Base-by-base conservation (phyloP, 2,797 vertebrate species). In the Intellagama lesueurii region DNA sequence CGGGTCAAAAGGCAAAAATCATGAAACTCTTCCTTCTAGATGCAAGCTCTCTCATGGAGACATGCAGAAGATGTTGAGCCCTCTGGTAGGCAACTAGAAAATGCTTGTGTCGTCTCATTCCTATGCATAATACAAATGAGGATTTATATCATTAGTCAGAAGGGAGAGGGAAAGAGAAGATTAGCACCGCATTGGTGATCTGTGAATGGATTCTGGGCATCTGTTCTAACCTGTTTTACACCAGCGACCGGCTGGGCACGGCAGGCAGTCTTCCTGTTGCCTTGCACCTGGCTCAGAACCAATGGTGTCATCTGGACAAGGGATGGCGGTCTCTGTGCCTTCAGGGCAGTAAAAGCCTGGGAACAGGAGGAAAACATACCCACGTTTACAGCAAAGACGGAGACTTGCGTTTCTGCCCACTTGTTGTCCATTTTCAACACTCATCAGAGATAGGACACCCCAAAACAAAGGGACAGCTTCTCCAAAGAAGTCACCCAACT, bases 311-410 rank as follows among this genome's bases (percentile, higher is more conserved):
- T 93, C 95, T 86, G 98, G 98, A 91, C 98, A 99, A 0, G 92
- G 85, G 11, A 83, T 87, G 64, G 98, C 96, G 14, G 94, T 91
- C 84, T 96, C 96, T 32, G 98, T 95, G 4, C 98, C 98, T 81
- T 98, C 97, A 4, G 96, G 96, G 90, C 99, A 99, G 94, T 97
- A 99, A 93, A 98, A 98, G 44, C 98, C 98, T 99, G 84, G 52
- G 44, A 64, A 7, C 6, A 79, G 0, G 4, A 3, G 1, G 1
- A 80, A 93, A 35, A 24, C 44, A 60, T 16, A 0, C 19, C 16
- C 68, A 81, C 73, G 16, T 5, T 66, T 4, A 5, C 0, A 5
- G 11, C 24, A 79, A 81, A 87, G 7, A 80, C 49, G 35, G 35
- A 70, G n/a, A 4, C 1, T 32, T n/a, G 22, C 19, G 17, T 83